Base-by-base conservation (phyloP, 2,888 invertebrate genomes). In the Xylota sylvarum region DNA sequence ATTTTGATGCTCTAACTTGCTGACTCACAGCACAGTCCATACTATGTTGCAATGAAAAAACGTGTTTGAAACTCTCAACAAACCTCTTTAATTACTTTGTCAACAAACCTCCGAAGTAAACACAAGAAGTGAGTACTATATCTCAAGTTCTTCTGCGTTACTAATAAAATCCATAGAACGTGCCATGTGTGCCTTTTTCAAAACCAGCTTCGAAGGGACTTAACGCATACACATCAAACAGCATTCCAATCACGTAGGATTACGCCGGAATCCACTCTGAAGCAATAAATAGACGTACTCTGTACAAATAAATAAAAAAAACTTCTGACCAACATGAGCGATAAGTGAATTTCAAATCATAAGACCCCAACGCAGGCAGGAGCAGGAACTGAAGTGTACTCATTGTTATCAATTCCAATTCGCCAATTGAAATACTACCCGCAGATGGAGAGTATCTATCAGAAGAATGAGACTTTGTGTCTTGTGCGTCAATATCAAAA, bases 231-330 rank as follows among this genome's bases (percentile, higher is more conserved):
- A 52, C 37, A 50, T 10, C 32, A 19, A 67, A 55, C 50, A 48
- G 19, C 43, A 81, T 81, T 81, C 81, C 52, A 74, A 81, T 81
- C 79, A 79, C 81, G 74, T 81, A 74, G 52, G 52, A 74, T 52
- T 74, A 74, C 74, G 60, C 35, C 67, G 73, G 67, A 65, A 73
- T 73, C 72, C 58, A 65, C 60, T 58, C 27, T 14, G n/a, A 60
- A 58, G 19, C 30, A 79, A 55, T 46, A 62, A 35, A 58, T 19
- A 43, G 17, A 9, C 10, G 19, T 48, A 5, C 5, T 67, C 27
- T 27, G 30, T 60, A 48, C 30, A 64, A 64, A 55, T 64, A 55
- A 46, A 40, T 2, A 14, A 14, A 27, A 9, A 30, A 30, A 30
- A 55, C 32, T 56, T 56, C 14, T 35, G 17, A 10, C 32, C 56